Evolutionary conservation across 2,888 invertebrate genomes (phyloP).

Genomic region (Prionchulus punctatus): DNA sequence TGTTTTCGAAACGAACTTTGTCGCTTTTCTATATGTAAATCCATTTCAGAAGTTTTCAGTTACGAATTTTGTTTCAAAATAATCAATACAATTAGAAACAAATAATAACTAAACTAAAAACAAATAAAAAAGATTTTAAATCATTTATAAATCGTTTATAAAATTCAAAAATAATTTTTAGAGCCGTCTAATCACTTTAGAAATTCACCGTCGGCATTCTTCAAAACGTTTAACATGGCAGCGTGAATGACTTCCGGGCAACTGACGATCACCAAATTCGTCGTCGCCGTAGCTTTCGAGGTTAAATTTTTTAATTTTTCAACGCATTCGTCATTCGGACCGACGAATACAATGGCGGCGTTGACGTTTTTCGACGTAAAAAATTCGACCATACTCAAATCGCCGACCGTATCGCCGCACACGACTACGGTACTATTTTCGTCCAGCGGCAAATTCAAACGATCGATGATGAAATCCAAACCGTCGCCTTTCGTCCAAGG

Average conservation of each 20-base stretch:
- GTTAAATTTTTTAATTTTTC: background rate
- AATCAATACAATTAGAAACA: too few relatives aligned
- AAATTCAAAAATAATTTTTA: too few relatives aligned
- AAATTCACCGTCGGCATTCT: too few relatives aligned
- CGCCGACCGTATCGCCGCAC: slow-evolving; percentile 28
- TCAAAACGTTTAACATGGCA: slow-evolving; percentile 19
- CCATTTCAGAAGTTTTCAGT: too few relatives aligned
- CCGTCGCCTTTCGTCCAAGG: slow-evolving; percentile 3
- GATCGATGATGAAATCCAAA: background rate
- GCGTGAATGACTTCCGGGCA: slow-evolving; percentile 30
- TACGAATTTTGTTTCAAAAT: too few relatives aligned
- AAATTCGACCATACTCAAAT: slow-evolving; percentile 26
- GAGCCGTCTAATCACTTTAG: too few relatives aligned
- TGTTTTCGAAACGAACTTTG: too few relatives aligned
- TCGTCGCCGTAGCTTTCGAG: background rate
- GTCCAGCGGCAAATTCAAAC: background rate
- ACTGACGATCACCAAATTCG: slow-evolving; percentile 15
- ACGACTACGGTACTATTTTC: slow-evolving; percentile 19
- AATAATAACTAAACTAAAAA: too few relatives aligned
- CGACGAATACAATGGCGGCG: slow-evolving; percentile 9
- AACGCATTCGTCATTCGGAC: background rate
- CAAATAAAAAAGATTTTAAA: too few relatives aligned
- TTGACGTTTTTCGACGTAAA: background rate
- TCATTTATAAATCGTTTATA: too few relatives aligned
- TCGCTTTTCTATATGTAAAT: too few relatives aligned